Conservation (phyloP, 2,797 vertebrate species). For the Eulemur albifrons region DNA sequence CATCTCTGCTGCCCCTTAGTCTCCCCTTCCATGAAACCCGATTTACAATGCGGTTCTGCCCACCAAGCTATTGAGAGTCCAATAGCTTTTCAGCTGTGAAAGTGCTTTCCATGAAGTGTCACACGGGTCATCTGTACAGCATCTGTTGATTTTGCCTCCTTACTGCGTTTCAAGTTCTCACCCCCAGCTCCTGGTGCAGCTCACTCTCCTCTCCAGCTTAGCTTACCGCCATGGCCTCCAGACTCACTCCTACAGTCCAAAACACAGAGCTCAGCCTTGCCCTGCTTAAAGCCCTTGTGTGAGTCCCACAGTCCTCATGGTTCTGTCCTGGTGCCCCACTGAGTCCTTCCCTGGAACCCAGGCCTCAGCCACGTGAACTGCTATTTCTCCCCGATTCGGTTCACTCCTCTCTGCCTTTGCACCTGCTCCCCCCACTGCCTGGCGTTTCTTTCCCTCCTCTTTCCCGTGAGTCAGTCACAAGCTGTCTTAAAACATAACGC, state of each 20-base stretch:
- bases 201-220: background rate
- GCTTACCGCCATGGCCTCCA: background rate
- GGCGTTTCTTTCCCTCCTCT: background rate
- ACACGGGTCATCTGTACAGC: fast-evolving
- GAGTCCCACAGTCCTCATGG: background rate
- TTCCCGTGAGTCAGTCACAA: background rate
- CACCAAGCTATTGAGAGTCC: background rate
- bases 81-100: background rate
- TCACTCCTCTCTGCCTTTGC: background rate
- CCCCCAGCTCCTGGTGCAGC: background rate
- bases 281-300: fast-evolving
- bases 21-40: background rate
- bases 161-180: fast-evolving
- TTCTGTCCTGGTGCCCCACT: background rate
- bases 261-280: background rate
- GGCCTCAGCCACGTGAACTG: background rate
- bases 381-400: background rate
- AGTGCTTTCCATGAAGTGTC: background rate
- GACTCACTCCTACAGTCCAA: background rate
- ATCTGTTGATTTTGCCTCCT: background rate
- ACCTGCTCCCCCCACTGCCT: background rate
- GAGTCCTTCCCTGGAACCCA: background rate
- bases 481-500: background rate
- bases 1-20: background rate
- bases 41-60: background rate